These are phyloP conservation scores for Mirounga angustirostris DNA, from an alignment of 2,113 vertebrate genomes.

Conservation along the genomic window DNA sequence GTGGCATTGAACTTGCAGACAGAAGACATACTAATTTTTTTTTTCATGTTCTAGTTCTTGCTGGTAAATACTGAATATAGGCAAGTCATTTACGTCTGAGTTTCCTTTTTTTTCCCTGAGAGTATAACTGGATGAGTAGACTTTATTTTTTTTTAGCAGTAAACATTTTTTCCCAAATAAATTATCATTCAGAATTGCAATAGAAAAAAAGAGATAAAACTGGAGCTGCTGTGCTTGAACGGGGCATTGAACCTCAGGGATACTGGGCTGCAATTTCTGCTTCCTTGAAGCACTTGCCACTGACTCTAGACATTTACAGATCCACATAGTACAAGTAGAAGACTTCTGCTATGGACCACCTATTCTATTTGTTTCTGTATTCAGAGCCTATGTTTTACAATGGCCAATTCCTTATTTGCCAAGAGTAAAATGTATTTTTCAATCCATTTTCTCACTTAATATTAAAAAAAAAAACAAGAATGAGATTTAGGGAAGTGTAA, in stretches of 20 bases:
- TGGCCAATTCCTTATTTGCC: neutral
- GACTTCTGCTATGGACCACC: neutral
- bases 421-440: slow-evolving; percentile 4
- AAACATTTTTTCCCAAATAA: neutral
- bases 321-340: neutral
- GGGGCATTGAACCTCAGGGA: neutral
- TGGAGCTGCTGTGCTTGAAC: neutral
- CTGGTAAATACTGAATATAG: neutral
- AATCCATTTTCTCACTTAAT: slow-evolving; percentile 17
- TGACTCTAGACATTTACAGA: neutral
- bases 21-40: neutral
- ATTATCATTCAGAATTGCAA: neutral
- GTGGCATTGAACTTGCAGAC: neutral
- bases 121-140: neutral
- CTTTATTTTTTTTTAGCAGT: neutral
- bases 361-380: neutral
- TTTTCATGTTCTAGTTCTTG: neutral
- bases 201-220: neutral
- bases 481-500: neutral
- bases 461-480: slow-evolving; percentile 4
- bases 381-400: neutral
- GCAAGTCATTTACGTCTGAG: neutral
- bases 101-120: neutral
- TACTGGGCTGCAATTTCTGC: neutral
- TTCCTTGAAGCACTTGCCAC: neutral